Conservation (phyloP, 2,113 vertebrate species). For the Varanus salvator region DNA sequence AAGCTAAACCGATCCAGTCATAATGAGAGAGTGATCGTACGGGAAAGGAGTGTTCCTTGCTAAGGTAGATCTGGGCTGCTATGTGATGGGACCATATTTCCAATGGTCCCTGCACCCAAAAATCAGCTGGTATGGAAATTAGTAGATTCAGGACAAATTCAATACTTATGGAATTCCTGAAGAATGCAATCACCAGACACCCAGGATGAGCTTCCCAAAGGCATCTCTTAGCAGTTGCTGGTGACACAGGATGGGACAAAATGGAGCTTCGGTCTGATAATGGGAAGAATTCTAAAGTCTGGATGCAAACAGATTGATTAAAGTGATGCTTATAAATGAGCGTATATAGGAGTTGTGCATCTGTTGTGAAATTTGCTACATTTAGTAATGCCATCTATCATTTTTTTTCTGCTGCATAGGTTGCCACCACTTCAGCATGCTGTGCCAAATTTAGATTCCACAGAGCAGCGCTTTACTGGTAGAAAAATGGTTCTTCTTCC, state of each 20-base stretch:
- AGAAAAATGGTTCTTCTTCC: background rate
- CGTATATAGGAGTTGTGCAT: background rate
- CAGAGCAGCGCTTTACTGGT: rapidly evolving
- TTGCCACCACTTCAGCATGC: rapidly evolving
- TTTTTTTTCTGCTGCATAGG: slow-evolving; percentile 43
- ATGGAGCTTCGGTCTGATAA: background rate
- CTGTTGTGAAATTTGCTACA: background rate
- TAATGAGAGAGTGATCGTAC: too few species aligned
- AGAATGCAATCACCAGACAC: background rate
- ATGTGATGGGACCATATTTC: background rate
- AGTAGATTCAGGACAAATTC: background rate
- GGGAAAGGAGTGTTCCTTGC: too few species aligned
- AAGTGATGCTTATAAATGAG: background rate
- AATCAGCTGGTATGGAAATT: background rate
- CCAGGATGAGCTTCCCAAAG: background rate
- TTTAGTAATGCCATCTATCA: background rate
- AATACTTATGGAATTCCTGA: background rate
- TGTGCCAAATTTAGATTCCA: slow-evolving; percentile 34
- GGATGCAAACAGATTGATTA: background rate
- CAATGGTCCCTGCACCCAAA: background rate
- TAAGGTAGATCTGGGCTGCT: background rate
- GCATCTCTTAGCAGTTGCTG: background rate
- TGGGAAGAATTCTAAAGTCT: background rate
- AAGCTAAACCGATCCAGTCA: background rate
- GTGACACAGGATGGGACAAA: background rate